phyloP scores from a whole-genome alignment of 2,888 invertebrate species.

The Neria commutata region DNA sequence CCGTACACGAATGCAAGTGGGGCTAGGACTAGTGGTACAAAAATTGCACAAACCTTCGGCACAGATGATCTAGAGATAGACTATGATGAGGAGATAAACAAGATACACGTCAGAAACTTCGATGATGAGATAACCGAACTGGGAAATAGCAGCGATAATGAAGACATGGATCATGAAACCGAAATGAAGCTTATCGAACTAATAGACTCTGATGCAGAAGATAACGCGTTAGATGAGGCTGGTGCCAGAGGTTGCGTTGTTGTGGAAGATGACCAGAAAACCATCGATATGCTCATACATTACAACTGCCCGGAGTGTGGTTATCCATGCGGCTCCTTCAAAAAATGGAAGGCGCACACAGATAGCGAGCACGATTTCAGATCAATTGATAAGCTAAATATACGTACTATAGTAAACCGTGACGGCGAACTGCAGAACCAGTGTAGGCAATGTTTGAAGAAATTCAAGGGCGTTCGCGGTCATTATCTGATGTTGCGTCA shows the following conservation, averaged over 20 bases:
- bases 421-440: background rate
- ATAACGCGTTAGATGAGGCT: background rate
- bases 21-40: too few species aligned
- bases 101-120: background rate
- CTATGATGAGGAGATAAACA: background rate
- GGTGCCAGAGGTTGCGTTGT: background rate
- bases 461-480: background rate
- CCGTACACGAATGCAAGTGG: too few species aligned
- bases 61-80: background rate
- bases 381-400: background rate
- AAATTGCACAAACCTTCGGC: too few species aligned
- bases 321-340: background rate
- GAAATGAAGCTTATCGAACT: background rate
- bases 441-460: background rate
- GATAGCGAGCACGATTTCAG: background rate
- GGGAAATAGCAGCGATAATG: background rate
- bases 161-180: background rate
- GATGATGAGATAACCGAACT: background rate
- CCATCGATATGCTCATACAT: background rate
- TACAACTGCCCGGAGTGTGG: background rate
- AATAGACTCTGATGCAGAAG: background rate
- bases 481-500: background rate
- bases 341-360: background rate
- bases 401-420: background rate
- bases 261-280: background rate